Conservation (phyloP, 2,113 vertebrate genomes). For the Chitala chitala region DNA sequence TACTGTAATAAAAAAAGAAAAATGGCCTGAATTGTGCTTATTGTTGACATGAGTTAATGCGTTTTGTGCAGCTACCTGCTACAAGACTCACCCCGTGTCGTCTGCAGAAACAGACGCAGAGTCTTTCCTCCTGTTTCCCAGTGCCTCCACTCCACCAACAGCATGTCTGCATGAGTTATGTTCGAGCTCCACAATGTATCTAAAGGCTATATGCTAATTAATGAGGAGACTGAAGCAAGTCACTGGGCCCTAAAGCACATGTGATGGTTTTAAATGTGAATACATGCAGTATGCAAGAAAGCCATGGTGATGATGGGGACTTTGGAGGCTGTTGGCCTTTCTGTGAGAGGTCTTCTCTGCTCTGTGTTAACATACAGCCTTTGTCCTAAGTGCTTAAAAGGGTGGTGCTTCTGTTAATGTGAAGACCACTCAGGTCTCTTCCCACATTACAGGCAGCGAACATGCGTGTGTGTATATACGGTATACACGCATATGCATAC, state of each 20-base stretch:
- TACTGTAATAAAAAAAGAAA: too few species aligned
- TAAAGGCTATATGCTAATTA: constrained; percentile 46
- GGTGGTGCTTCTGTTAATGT: too few species aligned
- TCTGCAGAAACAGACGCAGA: too few species aligned
- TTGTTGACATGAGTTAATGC: neutral
- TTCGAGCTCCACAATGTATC: constrained; percentile 12
- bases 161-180: neutral
- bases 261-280: constrained; percentile 46
- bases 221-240: constrained; percentile 38
- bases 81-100: too few species aligned
- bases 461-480: too few species aligned
- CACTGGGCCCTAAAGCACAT: constrained; percentile 38
- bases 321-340: constrained; percentile 33
- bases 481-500: too few species aligned
- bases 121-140: neutral
- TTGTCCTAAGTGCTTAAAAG: neutral
- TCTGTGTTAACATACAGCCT: neutral
- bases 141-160: neutral
- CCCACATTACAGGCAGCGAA: too few species aligned
- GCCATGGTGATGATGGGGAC: constrained; percentile 39
- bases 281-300: constrained; percentile 39
- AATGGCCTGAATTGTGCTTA: too few species aligned
- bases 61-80: too few species aligned
- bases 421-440: too few species aligned
- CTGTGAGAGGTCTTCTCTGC: too few species aligned